phyloP scores from a whole-genome alignment of 2,888 invertebrate species.

The Protodeltote pygarga region DNA sequence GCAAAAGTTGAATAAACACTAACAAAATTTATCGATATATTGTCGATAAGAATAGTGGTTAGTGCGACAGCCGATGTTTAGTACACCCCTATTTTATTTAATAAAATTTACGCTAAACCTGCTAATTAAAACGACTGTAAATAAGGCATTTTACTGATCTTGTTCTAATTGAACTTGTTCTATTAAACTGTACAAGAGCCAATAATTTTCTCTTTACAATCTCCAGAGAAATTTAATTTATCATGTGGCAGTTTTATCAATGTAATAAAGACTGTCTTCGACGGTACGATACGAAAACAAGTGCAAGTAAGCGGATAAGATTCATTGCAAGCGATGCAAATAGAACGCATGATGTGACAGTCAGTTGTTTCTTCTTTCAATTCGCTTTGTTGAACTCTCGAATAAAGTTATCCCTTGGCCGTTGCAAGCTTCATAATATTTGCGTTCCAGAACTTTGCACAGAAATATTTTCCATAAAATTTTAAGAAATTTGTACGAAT shows the following conservation, averaged over 20 bases:
- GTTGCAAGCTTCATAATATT: not conserved
- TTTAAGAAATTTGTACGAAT: not conserved
- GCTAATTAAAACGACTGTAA: too few relatives aligned
- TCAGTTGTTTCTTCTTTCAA: constrained; percentile 21
- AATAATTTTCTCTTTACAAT: constrained; percentile 18
- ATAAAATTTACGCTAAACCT: too few relatives aligned
- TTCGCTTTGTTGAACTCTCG: constrained; percentile 20
- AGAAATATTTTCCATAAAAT: constrained; percentile 1
- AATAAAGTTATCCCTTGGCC: constrained; percentile 15
- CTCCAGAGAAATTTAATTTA: constrained; percentile 23
- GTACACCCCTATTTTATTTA: too few relatives aligned
- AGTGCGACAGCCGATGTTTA: too few relatives aligned
- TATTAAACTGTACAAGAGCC: not conserved
- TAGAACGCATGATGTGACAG: constrained; percentile 19
- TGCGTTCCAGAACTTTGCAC: not conserved
- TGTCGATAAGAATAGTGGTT: too few relatives aligned
- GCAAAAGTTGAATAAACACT: too few relatives aligned
- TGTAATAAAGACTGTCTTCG: constrained; percentile 16
- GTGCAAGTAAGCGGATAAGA: constrained; percentile 15
- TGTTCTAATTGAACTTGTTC: too few relatives aligned
- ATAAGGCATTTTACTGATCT: too few relatives aligned
- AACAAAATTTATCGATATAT: too few relatives aligned
- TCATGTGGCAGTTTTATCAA: constrained; percentile 21
- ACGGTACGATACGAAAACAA: constrained; percentile 22
- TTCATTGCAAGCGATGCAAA: constrained; percentile 27